phyloP scores from a whole-genome alignment of 2,113 vertebrate genomes.

The Rynchops niger region DNA sequence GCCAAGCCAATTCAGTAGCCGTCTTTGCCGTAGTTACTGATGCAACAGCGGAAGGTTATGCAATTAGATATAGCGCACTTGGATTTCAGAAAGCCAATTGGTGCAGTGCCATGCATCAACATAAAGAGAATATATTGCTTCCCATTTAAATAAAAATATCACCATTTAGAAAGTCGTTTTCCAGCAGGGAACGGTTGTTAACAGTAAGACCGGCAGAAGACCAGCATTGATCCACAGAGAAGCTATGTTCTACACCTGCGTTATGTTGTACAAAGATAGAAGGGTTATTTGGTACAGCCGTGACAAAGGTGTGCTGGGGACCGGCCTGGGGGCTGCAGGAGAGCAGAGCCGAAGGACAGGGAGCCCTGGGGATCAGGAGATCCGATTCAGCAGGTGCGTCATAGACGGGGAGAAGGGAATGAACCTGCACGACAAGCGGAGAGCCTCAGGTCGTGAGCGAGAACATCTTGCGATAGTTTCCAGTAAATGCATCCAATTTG shows the following conservation, averaged over 20 bases:
- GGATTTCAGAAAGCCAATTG: not conserved
- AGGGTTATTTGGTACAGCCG: not conserved
- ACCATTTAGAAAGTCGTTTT: not conserved
- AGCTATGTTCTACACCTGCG: rapidly evolving
- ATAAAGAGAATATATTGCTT: not conserved
- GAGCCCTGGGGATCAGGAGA: not conserved
- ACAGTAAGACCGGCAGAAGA: not conserved
- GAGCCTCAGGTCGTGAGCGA: not conserved
- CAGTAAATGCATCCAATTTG: not conserved
- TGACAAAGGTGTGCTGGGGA: not conserved
- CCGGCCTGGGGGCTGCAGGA: not conserved
- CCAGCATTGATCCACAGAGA: not conserved
- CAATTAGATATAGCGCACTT: not conserved
- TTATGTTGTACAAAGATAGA: rapidly evolving
- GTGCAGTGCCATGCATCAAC: not conserved
- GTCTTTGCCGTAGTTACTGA: not conserved
- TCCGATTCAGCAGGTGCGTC: not conserved
- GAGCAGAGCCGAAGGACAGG: not conserved
- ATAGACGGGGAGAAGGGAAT: too few species aligned
- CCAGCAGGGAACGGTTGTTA: not conserved
- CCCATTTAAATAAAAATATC: not conserved
- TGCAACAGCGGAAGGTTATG: not conserved
- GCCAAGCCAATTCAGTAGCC: not conserved
- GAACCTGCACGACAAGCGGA: rapidly evolving
- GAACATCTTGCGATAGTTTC: not conserved